phyloP scores from a whole-genome alignment of 2,888 invertebrate species.

The Mythimna pallens region DNA sequence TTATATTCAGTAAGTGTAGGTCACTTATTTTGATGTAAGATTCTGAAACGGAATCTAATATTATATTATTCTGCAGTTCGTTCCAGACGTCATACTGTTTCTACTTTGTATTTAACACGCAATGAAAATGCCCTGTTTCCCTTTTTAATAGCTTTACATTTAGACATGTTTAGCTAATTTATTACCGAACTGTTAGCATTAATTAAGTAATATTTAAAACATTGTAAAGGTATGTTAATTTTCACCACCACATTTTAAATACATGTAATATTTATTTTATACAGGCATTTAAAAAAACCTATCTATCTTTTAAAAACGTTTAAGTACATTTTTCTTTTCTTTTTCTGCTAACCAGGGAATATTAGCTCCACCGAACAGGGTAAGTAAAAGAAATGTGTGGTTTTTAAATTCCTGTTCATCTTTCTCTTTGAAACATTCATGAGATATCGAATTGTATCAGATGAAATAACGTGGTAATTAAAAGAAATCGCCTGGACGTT shows the following conservation, averaged over 20 bases:
- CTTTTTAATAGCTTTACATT: background rate
- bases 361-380: conserved; percentile 76
- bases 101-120: conserved; percentile 26
- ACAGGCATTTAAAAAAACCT: background rate
- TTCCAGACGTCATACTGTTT: conserved; percentile 18
- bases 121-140: conserved; percentile 21
- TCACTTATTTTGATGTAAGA: background rate
- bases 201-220: conserved; percentile 1
- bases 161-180: conserved; percentile 15
- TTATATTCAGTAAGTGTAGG: background rate
- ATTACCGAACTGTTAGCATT: background rate
- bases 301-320: background rate
- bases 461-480: background rate
- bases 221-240: background rate
- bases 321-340: conserved; percentile 55
- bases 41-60: background rate
- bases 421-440: conserved; percentile 17
- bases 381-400: conserved; percentile 66
- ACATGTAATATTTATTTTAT: too few species aligned
- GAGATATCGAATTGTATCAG: conserved; percentile 1
- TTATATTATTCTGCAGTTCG: background rate
- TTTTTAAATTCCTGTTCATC: conserved; percentile 12
- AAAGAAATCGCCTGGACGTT: background rate
- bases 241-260: background rate
- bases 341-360: conserved; percentile 76